phyloP scores from a whole-genome alignment of 1,140 invertebrate genomes.

The Aethina tumida region DNA sequence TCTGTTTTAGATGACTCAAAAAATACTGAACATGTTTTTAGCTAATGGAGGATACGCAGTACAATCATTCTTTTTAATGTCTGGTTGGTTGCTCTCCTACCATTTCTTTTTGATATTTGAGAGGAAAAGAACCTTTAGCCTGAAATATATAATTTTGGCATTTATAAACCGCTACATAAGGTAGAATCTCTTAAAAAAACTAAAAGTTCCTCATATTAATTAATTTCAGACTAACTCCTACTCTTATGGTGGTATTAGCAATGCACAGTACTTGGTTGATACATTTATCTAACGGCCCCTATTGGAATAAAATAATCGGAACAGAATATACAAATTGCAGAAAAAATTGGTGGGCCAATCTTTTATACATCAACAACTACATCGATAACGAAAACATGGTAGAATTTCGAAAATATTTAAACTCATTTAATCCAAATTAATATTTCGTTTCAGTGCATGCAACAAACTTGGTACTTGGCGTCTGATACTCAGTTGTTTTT shows the following conservation, averaged over 20 bases:
- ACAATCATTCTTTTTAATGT: constrained; percentile 26
- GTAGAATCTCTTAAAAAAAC: no score
- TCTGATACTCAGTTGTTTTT: constrained; percentile 37
- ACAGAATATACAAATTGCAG: no score
- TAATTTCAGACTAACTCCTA: no score
- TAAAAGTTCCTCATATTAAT: no score
- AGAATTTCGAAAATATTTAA: constrained; percentile 1
- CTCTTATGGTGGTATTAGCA: no score
- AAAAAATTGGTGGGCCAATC: constrained; percentile 9
- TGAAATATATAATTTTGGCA: constrained; percentile 11
- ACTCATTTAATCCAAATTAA: neutral
- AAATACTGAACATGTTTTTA: constrained; percentile 17
- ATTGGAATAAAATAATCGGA: no score
- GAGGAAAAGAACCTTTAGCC: constrained; percentile 9
- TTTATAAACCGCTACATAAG: constrained; percentile 23
- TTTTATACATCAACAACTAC: constrained; percentile 17
- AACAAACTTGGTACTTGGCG: constrained; percentile 37
- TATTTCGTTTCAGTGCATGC: constrained; percentile 30
- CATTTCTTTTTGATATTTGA: constrained; percentile 17
- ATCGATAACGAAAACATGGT: constrained; percentile 16
- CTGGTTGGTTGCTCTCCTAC: constrained; percentile 21
- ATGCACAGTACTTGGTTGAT: no score
- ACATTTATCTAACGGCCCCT: no score
- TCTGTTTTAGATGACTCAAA: constrained; percentile 17
- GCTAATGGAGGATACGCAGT: constrained; percentile 19